A percentile compares a stretch with the other conserved stretches of the same genome.
Conservation (phyloP, 1,140 invertebrate species). For the Hestina assimilis region DNA sequence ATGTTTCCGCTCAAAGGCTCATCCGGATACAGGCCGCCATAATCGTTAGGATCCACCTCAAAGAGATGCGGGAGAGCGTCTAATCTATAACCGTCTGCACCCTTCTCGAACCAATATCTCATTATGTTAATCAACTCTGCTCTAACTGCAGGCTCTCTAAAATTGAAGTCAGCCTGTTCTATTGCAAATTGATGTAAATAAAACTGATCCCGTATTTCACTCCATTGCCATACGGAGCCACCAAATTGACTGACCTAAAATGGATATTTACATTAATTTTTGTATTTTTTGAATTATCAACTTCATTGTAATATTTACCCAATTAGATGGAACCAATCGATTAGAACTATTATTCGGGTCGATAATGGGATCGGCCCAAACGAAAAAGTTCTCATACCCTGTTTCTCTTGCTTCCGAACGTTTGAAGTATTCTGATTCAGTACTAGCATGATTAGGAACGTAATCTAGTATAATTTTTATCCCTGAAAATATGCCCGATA, state of each 20-base stretch:
- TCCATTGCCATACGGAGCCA: conserved; percentile 82
- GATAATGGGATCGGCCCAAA: conserved; percentile 77
- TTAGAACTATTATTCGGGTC: conserved; percentile 26
- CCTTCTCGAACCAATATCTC: conserved; percentile 81
- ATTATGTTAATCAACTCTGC: conserved; percentile 79
- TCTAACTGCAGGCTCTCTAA: conserved; percentile 75
- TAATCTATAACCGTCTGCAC: conserved; percentile 84
- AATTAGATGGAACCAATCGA: conserved; percentile 44
- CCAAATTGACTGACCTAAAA: conserved; percentile 72
- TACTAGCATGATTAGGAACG: conserved; percentile 87
- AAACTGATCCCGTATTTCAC: conserved; percentile 80
- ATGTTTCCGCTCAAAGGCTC: conserved; percentile 73
- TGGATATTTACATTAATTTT: not conserved
- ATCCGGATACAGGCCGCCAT: conserved; percentile 77
- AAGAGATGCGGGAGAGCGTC: conserved; percentile 81
- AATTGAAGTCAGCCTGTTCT: conserved; percentile 85
- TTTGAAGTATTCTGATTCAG: conserved; percentile 83
- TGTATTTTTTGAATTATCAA: not conserved
- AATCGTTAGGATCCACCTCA: conserved; percentile 70
- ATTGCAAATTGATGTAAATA: conserved; percentile 83
- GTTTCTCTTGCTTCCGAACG: conserved; percentile 78
- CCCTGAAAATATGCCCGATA: conserved; percentile 14
- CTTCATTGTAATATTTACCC: conserved; percentile 33
- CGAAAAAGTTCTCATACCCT: conserved; percentile 83
- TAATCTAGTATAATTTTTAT: conserved; percentile 81